A percentile compares a stretch with the other conserved stretches of the same genome.
phyloP scores from a whole-genome alignment of 2,888 invertebrate species.

The Cetonia aurata region DNA sequence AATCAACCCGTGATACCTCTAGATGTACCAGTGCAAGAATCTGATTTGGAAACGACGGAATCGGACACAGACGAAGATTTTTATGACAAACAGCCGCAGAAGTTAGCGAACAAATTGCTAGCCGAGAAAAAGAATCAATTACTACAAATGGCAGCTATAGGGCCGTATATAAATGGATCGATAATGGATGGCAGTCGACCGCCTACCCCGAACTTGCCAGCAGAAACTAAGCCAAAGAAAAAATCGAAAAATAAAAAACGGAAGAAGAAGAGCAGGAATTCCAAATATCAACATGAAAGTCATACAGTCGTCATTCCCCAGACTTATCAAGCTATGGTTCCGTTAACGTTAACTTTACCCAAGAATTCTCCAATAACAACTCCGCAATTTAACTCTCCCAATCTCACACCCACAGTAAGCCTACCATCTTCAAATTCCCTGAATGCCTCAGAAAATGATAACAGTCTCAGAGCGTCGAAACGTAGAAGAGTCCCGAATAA shows the following conservation, averaged over 20 bases:
- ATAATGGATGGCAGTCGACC: constrained; percentile 76
- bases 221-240: constrained; percentile 74
- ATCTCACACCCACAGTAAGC: constrained; percentile 55
- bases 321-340: constrained; percentile 56
- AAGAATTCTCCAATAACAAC: constrained; percentile 58
- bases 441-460: constrained; percentile 70
- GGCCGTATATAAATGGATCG: constrained; percentile 73
- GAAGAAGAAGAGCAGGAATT: constrained; percentile 59
- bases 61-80: constrained; percentile 91
- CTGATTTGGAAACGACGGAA: constrained; percentile 87
- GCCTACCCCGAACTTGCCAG: constrained; percentile 72
- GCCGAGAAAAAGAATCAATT: constrained; percentile 82
- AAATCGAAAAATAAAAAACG: constrained; percentile 69
- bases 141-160: constrained; percentile 73
- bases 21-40: constrained; percentile 79
- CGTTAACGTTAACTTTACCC: constrained; percentile 59
- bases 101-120: constrained; percentile 77
- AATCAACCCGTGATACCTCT: constrained; percentile 57
- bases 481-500: constrained; percentile 85
- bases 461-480: constrained; percentile 79
- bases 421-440: constrained; percentile 53
- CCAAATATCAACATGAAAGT: constrained; percentile 48
- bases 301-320: constrained; percentile 43
- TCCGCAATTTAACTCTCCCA: constrained; percentile 46
- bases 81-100: constrained; percentile 86